Evolutionary conservation across 2,797 vertebrate species (phyloP), one percentile per base, ranked within the genome.

Genomic region (Aulostomus chinensis): DNA sequence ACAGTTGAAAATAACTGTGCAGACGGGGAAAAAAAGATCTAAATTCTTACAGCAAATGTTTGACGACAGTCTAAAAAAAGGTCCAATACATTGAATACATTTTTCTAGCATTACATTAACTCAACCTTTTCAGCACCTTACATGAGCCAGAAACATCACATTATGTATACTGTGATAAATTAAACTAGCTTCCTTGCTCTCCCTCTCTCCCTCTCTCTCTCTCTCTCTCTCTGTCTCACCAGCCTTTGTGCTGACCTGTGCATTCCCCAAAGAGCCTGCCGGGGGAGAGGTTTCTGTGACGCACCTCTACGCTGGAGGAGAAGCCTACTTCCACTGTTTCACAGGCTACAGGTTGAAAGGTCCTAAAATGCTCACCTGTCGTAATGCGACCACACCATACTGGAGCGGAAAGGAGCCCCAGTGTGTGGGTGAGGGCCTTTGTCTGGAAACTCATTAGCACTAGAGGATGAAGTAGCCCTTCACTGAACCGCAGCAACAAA

Each of bases 301-400:
- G 14, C 93, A 94, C 67, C 90, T 98, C 50, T 94, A 96, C n/a
- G 86, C 94, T 0, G 92, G 95, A 0, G 95, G 95, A 34, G 92
- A 92, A 0, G 96, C 95, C 24, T 93, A 52, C 43, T 99, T 98
- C 85, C 87, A 51, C 68, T 99, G 97, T 12, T 64, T 92, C 49
- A 86, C 91, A 0, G 96, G 96, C 11, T 98, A 98, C 86, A 94
- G 92, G 68, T 80, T 98, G 29, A 93, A 91, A 31, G 96, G 97
- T 0, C 75, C 89, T 13, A 88, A 75, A 40, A 86, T 86, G 40
- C 91, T 98, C 13, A 84, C 83, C 9, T 99, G 97, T 68, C 92
- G 94, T 71, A 99, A 99, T 0, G 96, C 94, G 68, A 99, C 95
- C 10, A 93, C 90, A 1, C 95, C 96, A 26, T 96, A 96, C 86